These are phyloP conservation scores for Danionella dracula DNA, from an alignment of 2,797 vertebrate genomes.

Conservation along the genomic window DNA sequence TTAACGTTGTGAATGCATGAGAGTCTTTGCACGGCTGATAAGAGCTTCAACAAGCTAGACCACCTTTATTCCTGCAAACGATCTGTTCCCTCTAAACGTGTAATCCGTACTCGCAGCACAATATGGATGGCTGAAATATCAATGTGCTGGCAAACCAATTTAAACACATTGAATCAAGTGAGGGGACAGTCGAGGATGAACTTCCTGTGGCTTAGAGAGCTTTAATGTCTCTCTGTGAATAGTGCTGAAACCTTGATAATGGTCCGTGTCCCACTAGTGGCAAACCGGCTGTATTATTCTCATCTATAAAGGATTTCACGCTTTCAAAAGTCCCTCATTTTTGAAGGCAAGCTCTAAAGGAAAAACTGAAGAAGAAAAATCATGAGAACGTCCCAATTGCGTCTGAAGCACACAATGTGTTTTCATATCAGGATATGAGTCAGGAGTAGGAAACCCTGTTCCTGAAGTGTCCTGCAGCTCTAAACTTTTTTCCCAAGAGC, in stretches of 20 bases:
- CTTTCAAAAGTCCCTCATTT: constrained; percentile 9
- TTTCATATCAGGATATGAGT: no score
- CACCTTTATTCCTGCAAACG: constrained; percentile 84
- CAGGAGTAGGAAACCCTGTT: no score
- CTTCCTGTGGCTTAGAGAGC: constrained; percentile 89
- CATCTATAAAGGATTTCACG: constrained; percentile 19
- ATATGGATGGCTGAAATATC: constrained; percentile 89
- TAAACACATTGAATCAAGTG: constrained; percentile 93
- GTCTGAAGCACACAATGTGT: no score
- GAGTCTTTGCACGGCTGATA: constrained; percentile 90
- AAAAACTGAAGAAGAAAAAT: not conserved
- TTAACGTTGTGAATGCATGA: constrained; percentile 98
- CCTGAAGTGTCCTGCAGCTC: no score
- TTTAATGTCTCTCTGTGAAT: constrained; percentile 45
- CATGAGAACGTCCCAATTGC: no score
- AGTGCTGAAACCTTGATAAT: constrained; percentile 56
- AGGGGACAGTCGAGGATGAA: constrained; percentile 78
- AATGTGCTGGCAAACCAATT: constrained; percentile 91
- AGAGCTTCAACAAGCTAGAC: constrained; percentile 74
- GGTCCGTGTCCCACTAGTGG: constrained; percentile 51
- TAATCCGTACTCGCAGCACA: constrained; percentile 94
- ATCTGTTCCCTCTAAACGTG: constrained; percentile 90
- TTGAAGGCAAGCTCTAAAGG: constrained; percentile 8
- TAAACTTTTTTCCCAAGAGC: no score
- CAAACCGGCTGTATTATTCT: constrained; percentile 37